Conservation (phyloP, 2,797 vertebrate species). For the Rhynchonycteris naso region DNA sequence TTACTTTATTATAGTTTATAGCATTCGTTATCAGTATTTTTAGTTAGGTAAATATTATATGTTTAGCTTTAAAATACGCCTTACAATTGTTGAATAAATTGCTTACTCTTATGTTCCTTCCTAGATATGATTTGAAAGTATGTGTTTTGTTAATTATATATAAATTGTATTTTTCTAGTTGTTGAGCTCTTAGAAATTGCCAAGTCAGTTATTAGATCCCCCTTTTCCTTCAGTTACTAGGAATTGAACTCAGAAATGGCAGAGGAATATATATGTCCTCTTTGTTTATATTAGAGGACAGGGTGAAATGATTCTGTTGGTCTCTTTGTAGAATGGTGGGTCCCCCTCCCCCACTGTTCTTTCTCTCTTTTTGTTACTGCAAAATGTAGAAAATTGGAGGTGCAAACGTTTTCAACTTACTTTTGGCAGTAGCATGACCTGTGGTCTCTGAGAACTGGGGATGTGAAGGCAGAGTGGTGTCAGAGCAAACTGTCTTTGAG, state of each 20-base stretch:
- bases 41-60: constrained; percentile 47
- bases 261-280: background rate
- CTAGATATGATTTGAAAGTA: constrained; percentile 11
- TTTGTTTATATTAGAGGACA: background rate
- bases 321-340: background rate
- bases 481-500: background rate
- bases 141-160: constrained; percentile 24
- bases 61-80: constrained; percentile 30
- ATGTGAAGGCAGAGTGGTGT: background rate
- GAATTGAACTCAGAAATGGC: background rate
- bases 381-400: constrained; percentile 11
- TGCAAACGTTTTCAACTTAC: background rate
- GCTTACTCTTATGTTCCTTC: background rate
- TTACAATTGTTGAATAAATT: background rate
- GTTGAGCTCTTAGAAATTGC: background rate
- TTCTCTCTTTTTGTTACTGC: background rate
- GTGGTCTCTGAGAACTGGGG: background rate
- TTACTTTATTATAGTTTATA: constrained; percentile 71
- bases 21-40: constrained; percentile 61
- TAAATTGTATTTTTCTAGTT: constrained; percentile 22
- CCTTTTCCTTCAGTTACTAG: background rate
- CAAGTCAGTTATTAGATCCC: constrained; percentile 13
- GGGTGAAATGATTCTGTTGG: background rate
- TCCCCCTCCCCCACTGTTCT: no score
- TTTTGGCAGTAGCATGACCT: background rate